A percentile compares a stretch with the other conserved stretches of the same genome.
Conservation (phyloP, 2,888 invertebrate species). For the Drosophila paucipuncta region DNA sequence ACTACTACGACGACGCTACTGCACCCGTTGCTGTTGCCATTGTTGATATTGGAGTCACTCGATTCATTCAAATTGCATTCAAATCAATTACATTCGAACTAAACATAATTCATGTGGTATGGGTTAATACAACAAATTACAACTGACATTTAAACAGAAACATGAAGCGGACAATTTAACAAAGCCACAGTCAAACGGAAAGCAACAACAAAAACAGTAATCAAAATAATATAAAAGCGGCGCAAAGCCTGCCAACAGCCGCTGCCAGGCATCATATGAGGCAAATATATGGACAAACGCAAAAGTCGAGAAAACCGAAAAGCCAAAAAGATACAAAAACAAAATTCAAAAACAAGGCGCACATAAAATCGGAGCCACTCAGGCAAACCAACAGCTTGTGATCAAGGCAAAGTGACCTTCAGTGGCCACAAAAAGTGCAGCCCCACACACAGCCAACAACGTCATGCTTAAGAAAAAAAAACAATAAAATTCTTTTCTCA, state of each 20-base stretch:
- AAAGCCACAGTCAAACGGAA: slow-evolving; percentile 58
- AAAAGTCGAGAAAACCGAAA: slow-evolving; percentile 45
- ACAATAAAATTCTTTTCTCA: slow-evolving; percentile 83
- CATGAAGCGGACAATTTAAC: slow-evolving; percentile 80
- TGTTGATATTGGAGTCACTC: slow-evolving; percentile 42
- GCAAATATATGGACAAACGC: slow-evolving; percentile 43
- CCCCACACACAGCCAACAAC: slow-evolving; percentile 49
- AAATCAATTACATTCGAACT: slow-evolving; percentile 80
- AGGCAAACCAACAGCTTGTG: slow-evolving; percentile 42
- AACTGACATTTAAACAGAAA: slow-evolving; percentile 80
- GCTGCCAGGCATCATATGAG: slow-evolving; percentile 62
- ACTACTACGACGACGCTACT: slow-evolving; percentile 54
- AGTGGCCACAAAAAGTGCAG: slow-evolving; percentile 66
- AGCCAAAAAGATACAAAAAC: slow-evolving; percentile 60
- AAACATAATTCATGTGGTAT: slow-evolving; percentile 79
- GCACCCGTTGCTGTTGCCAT: slow-evolving; percentile 52
- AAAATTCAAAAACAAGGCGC: slow-evolving; percentile 66
- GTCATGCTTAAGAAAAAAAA: slow-evolving; percentile 47
- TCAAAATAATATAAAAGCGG: slow-evolving; percentile 41
- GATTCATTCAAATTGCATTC: slow-evolving; percentile 78
- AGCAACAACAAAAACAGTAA: slow-evolving; percentile 30
- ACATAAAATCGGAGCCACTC: slow-evolving; percentile 70
- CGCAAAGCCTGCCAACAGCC: slow-evolving; percentile 55
- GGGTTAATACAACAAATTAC: slow-evolving; percentile 81
- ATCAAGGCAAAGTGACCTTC: slow-evolving; percentile 72